Evolutionary conservation across 2,888 invertebrate genomes (phyloP).

Genomic region (Andrena marginata): DNA sequence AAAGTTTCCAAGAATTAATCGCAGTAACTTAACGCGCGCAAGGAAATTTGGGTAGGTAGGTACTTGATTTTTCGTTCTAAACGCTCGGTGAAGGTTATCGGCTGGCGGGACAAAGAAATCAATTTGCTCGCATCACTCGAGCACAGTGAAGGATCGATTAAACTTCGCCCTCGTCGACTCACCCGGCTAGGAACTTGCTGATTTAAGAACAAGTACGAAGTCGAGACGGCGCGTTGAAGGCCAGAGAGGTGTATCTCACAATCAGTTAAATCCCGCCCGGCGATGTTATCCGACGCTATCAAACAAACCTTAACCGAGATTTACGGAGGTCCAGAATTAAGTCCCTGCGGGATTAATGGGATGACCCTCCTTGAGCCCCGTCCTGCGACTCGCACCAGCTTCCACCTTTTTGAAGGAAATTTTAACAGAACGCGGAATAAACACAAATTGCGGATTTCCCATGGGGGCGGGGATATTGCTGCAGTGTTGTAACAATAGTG

Average conservation of each 20-base stretch:
- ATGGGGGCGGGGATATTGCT: neutral
- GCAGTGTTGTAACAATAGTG: no score
- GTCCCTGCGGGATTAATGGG: slow-evolving; percentile 81
- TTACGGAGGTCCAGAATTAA: slow-evolving; percentile 82
- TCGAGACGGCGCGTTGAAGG: slow-evolving; percentile 49
- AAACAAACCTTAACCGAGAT: slow-evolving; percentile 83
- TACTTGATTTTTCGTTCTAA: slow-evolving; percentile 54
- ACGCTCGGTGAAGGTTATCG: slow-evolving; percentile 21
- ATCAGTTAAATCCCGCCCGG: slow-evolving; percentile 60
- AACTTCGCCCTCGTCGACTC: slow-evolving; percentile 37
- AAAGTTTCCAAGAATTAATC: neutral
- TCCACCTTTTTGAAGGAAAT: slow-evolving; percentile 46
- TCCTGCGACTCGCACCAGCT: slow-evolving; percentile 30
- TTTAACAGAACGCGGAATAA: slow-evolving; percentile 28
- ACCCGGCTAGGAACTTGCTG: slow-evolving; percentile 25
- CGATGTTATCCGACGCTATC: slow-evolving; percentile 77
- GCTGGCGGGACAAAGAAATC: slow-evolving; percentile 47
- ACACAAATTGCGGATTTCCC: slow-evolving; percentile 41
- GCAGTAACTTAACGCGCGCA: neutral
- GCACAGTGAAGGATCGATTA: slow-evolving; percentile 50
- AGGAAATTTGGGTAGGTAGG: slow-evolving; percentile 17
- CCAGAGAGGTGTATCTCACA: slow-evolving; percentile 50
- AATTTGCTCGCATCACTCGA: slow-evolving; percentile 39
- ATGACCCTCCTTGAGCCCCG: slow-evolving; percentile 55
- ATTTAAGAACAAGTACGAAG: slow-evolving; percentile 36